phyloP scores from a whole-genome alignment of 2,113 vertebrate genomes.

The Alaudala cheleensis region DNA sequence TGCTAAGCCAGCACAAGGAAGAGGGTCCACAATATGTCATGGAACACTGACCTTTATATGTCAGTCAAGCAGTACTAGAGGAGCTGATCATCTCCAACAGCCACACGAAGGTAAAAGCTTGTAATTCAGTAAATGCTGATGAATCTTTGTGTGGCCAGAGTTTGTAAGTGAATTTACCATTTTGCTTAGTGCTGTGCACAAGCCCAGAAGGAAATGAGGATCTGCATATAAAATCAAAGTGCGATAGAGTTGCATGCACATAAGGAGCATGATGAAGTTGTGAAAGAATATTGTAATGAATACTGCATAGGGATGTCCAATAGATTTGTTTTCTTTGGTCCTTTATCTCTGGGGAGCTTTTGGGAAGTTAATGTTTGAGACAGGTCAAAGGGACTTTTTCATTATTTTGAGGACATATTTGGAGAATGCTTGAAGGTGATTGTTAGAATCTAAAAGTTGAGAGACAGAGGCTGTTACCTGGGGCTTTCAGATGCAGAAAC shows the following conservation, averaged over 20 bases:
- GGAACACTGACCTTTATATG: background rate
- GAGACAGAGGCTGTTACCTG: background rate
- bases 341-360: background rate
- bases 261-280: background rate
- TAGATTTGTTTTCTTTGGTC: background rate
- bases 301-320: background rate
- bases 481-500: background rate
- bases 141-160: background rate
- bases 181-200: background rate
- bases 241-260: background rate
- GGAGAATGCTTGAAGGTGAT: background rate
- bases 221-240: fast-evolving
- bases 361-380: background rate
- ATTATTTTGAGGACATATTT: background rate
- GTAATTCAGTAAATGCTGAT: background rate
- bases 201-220: background rate
- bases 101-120: background rate
- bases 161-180: background rate
- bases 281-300: background rate
- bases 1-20: background rate
- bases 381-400: background rate
- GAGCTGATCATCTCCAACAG: background rate
- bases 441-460: background rate
- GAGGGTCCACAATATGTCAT: background rate
- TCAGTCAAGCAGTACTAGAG: background rate